Base-by-base conservation (phyloP, 2,113 vertebrate genomes). In the Chlamydotis undulata region DNA sequence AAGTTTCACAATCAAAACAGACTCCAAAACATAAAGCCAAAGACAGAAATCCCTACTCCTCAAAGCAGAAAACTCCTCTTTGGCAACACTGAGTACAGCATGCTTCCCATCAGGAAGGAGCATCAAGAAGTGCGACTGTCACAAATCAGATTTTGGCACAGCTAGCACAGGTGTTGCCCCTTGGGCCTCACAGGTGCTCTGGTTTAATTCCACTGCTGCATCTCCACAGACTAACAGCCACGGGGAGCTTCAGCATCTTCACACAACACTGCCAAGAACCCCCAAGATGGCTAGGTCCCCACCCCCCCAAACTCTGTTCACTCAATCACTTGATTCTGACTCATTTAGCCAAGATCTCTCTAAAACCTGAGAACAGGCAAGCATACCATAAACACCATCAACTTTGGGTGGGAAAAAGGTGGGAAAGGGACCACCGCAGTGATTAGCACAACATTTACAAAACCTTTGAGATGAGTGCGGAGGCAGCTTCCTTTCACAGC, bases 331-430 rank as follows among this genome's bases (percentile, higher is more conserved):
- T n/a, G 6, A n/a, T 25, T 83, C 52, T 37, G 57, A 7, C 2
- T 65, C 41, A 8, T 56, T 47, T 6, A 83, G 24, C 26, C 50
- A 53, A 74, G 21, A 14, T 12, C 33, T 52, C 45, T 4, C 10
- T 14, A 49, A 39, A 50, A 65, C 8, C 16, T 7, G 12, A 31
- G 29, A 13, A 10, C 41, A 68, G 18, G 2, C 1, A 50, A 63
- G 2, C 3, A 14, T 2, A 13, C 12, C 8, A 5, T 12, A 28
- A 43, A 11, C 65, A 25, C 29, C 0, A 0, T 9, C 16, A 14
- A 35, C 31, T 35, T 9, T 4, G 43, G 55, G 37, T 26, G 49
- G 53, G 14, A 29, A 29, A 61, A 60, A 89, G 29, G 71, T 43
- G 29, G 31, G 57, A 16, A 71, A 79, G 12, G 23, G 33, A 12